Base-by-base conservation (phyloP, 2,888 invertebrate genomes). In the Andrena chrysosceles region DNA sequence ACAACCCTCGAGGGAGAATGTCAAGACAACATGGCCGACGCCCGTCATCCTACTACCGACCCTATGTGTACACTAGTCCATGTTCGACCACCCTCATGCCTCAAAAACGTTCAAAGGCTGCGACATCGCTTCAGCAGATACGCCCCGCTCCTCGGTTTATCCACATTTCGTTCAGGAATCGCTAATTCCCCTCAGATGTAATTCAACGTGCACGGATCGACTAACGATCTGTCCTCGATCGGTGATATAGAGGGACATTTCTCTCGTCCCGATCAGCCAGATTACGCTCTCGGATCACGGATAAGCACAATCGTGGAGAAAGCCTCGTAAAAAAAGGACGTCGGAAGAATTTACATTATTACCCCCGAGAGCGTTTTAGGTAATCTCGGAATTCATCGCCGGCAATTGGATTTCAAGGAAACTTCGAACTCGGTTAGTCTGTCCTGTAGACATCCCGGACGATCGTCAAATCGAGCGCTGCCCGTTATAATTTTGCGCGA, bases 1-100 rank as follows among this genome's bases (percentile, higher is more conserved):
- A 90, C 89, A 91, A 90, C 91, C 92, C 91, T 89, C 91, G 88
- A 86, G 93, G 93, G 93, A 93, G 91, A 93, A 93, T 93, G 94
- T 94, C 94, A 93, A 94, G 94, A 93, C 94, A 94, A 94, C 94
- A 94, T 94, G 94, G 94, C 94, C 93, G 94, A 93, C 93, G 93
- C 92, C 92, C 93, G 93, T 93, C 93, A 93, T 93, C 91, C 93
- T 88, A 86, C 90, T 85, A 90, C 88, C 91, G 67, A 88, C 82
- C 91, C 88, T 88, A 88, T 91, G 91, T 93, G 89, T 91, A 92
- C 92, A 92, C 91, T 91, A 88, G 91, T 89, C 90, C 87, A 74
- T 81, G 89, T 90, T 92, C 92, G 89, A 85, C 89, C 89, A 88
- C 87, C 88, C 87, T 77, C 76, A 59, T 59, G 77, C 81, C 63